Evolutionary conservation across 2,888 invertebrate genomes (phyloP), one percentile per base, ranked within the genome.

Genomic region (Chaetogeoica ovagalla): DNA sequence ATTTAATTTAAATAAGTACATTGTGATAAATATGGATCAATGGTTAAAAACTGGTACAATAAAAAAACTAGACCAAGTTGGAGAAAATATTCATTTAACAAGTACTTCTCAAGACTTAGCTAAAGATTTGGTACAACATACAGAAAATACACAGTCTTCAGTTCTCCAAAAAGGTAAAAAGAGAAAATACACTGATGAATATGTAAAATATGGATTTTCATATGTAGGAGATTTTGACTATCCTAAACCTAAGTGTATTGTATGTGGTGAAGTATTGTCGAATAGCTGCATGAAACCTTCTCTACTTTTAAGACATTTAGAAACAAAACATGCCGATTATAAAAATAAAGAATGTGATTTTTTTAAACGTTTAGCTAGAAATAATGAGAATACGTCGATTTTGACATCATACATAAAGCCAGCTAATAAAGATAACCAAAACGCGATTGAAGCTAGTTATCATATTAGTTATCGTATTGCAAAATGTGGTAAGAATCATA

Each of bases 241-340:
- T 69, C 69, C 55, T 69, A 69, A 55, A 69, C 69, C 69, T 55
- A 69, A 69, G 30, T 69, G 69, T 69, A 68, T n/a, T 52, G 66
- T 66, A 48, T 48, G 66, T 70, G 37, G 37, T 37, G 70, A n/a
- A n/a, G n/a, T n/a, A n/a, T n/a, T n/a, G n/a, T n/a, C n/a, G n/a
- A n/a, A n/a, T n/a, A n/a, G n/a, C n/a, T n/a, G n/a, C n/a, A n/a
- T n/a, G n/a, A n/a, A n/a, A n/a, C n/a, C n/a, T n/a, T n/a, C n/a
- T n/a, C n/a, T n/a, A n/a, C n/a, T n/a, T n/a, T n/a, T n/a, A n/a
- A n/a, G n/a, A n/a, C n/a, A n/a, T n/a, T n/a, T n/a, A n/a, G n/a
- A n/a, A n/a, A n/a, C n/a, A n/a, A n/a, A n/a, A n/a, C n/a, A n/a
- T n/a, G n/a, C n/a, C n/a, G n/a, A n/a, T n/a, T n/a, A n/a, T n/a